Percentiles rank a stretch among this genome's conserved stretches.
Conservation (phyloP, 2,888 invertebrate genomes). For the Drosophila melanosoma region DNA sequence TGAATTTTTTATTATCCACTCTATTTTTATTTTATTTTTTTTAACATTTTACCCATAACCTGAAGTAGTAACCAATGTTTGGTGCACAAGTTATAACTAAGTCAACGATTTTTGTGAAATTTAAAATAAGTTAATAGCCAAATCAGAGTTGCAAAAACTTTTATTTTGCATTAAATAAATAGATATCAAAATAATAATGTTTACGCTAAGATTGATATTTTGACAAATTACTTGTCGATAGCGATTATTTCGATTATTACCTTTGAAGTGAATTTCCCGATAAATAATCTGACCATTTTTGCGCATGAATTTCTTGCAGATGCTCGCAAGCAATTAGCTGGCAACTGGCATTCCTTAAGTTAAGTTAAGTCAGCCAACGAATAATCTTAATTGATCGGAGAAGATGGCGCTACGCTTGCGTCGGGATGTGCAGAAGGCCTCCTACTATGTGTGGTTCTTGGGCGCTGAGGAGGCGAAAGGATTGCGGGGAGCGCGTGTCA, state of each 20-base stretch:
- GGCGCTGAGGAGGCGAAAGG: constrained; percentile 98
- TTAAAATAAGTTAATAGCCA: too few relatives aligned
- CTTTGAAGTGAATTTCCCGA: background rate
- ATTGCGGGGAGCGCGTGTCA: constrained; percentile 93
- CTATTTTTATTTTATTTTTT: too few relatives aligned
- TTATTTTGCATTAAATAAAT: too few relatives aligned
- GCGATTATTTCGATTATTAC: background rate
- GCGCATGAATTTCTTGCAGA: constrained; percentile 13
- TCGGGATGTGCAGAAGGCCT: constrained; percentile 95
- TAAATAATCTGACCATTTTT: background rate
- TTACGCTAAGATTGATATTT: background rate
- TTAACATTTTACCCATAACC: too few relatives aligned
- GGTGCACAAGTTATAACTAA: background rate
- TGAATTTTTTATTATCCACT: too few relatives aligned
- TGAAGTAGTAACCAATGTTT: background rate
- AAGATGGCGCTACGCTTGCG: constrained; percentile 92
- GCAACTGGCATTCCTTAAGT: constrained; percentile 37
- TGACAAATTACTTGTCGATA: background rate
- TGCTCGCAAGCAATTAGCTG: constrained; percentile 14
- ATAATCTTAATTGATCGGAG: constrained; percentile 30
- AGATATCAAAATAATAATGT: too few relatives aligned
- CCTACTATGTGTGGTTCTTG: constrained; percentile 97
- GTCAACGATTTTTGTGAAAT: background rate
- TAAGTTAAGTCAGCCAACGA: constrained; percentile 16
- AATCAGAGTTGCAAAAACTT: background rate